phyloP scores from a whole-genome alignment of 2,888 invertebrate species.

The Branchellion lobata region DNA sequence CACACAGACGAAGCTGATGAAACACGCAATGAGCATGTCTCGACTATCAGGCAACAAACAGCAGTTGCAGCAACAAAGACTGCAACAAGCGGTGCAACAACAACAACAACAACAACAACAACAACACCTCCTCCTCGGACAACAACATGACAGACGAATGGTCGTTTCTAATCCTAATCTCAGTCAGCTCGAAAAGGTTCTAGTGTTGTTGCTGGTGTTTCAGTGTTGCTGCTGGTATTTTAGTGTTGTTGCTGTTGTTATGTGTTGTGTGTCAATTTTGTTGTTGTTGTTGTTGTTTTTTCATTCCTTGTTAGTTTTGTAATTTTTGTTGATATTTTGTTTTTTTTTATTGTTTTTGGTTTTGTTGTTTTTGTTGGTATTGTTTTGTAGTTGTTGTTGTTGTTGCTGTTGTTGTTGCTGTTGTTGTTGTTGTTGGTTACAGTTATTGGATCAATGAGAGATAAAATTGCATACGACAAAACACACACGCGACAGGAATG shows the following conservation, averaged over 20 bases:
- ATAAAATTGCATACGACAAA: too few species aligned
- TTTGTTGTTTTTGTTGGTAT: too few species aligned
- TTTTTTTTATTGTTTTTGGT: too few species aligned
- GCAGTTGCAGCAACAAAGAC: constrained; percentile 16
- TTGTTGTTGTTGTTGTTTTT: background rate
- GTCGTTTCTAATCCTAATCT: constrained; percentile 35
- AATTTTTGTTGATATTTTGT: too few species aligned
- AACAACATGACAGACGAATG: background rate
- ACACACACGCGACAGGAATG: background rate
- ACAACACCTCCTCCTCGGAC: background rate
- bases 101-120: background rate
- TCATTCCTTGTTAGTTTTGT: background rate
- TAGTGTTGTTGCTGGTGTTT: too few species aligned
- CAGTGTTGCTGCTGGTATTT: too few species aligned
- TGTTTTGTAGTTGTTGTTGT: too few species aligned
- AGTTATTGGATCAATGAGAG: too few species aligned
- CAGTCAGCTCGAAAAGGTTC: background rate
- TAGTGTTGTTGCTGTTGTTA: too few species aligned
- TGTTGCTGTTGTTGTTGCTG: too few species aligned
- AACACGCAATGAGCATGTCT: constrained; percentile 37
- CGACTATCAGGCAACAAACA: background rate
- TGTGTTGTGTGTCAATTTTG: background rate
- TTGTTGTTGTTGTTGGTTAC: too few species aligned
- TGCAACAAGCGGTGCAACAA: background rate
- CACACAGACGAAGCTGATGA: constrained; percentile 14